Base-by-base conservation (phyloP, 2,797 vertebrate species). In the Molossus alvarezi region DNA sequence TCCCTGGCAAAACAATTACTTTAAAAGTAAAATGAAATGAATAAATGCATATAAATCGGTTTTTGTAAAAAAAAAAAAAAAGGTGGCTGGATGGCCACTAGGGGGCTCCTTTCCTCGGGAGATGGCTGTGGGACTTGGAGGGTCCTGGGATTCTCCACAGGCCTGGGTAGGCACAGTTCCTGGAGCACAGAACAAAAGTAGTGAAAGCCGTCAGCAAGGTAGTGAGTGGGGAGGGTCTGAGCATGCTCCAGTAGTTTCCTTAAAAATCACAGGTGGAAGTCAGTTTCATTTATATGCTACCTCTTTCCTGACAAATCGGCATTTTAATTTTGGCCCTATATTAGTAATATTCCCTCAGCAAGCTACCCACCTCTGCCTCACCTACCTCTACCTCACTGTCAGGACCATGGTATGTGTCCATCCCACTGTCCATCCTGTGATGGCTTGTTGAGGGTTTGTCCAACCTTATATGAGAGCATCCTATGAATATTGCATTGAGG, bases 1-100 rank as follows among this genome's bases (percentile, higher is more conserved):
- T 41, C 21, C 1, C 72, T 27, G 29, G 48, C n/a, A 92, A 95
- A 91, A 75, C 33, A 81, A 57, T 64, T 65, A 58, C 75, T 25
- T 80, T 77, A 77, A 92, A 91, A 94, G 51, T 62, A 81, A 90
- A 92, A 69, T 86, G 58, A 95, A 94, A 88, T 41, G 51, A 71
- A 69, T 92, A 41, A 51, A 84, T 53, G 41, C 4, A 33, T 53
- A 55, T 51, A 76, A 71, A 55, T 21, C 62, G 3, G 0, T 29
- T 75, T 80, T 67, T 9, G 5, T 8, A 21, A 21, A 77, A 69
- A 64, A 75, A 18, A 64, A 65, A 67, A n/a, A 15, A 21, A 55
- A 81, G 81, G 48, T 58, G 51, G 1, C 57, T 91, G 3, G 0
- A 11, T 62, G 75, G 33, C 75, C 75, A 91, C 86, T 23, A 67